Base-by-base conservation (phyloP, 1,140 invertebrate genomes). In the Drosophila burlai region DNA sequence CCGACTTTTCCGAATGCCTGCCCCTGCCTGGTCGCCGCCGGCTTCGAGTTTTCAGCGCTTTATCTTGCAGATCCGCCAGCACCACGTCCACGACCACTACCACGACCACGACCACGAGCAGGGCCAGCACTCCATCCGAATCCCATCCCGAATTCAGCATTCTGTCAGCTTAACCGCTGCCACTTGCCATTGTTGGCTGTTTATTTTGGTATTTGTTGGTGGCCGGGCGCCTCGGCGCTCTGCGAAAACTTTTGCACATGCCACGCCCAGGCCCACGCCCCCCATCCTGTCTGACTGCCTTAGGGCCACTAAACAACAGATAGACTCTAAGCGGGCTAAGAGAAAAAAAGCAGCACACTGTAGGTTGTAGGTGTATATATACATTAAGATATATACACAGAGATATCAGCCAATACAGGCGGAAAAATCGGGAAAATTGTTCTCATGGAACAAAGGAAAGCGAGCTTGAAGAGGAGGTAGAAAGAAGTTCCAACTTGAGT, bases 111-210 rank as follows among this genome's bases (percentile, higher is more conserved):
- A 16, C 13, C 47, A 49, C 47, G 21, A n/a, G 2, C 26, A 29
- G 6, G 26, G 49, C 49, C n/a, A 11, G 8, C 36, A 40, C 54
- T 57, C 54, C 54, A 57, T 57, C 54, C 54, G 54, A 42, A 24
- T 43, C 18, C 66, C 18, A 42, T 49, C 31, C 59, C 55, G 34
- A 24, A 21, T 31, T 58, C 67, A 36, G 36, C 61, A 45, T 62
- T 59, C 79, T 82, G 83, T 86, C 83, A 86, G 85, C 83, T 87
- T 80, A 86, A 87, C 81, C 81, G 83, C 84, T 83, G 83, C 77
- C 83, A 89, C 73, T 87, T 87, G 84, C 76, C 77, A 84, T 87
- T 87, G 83, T 83, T 87, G 84, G 72, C 76, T 89, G 84, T 87
- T 89, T 87, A 83, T 80, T 83, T 89, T 77, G 54, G 54, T 40